Conservation (phyloP, 64 coral and sea anemone species). For the Montipora sp. region DNA sequence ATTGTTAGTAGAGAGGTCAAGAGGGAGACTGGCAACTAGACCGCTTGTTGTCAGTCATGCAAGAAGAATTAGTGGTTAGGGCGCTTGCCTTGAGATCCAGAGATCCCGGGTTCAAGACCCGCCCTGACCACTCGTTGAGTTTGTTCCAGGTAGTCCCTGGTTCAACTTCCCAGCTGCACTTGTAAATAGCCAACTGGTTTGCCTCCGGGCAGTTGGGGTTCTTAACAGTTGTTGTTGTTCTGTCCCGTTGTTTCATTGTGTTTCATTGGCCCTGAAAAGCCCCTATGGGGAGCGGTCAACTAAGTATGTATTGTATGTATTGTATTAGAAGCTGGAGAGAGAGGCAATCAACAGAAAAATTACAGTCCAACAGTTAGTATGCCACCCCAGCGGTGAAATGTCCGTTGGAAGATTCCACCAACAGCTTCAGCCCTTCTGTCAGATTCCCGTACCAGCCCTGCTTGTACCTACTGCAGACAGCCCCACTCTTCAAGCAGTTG, state of each 20-base stretch:
- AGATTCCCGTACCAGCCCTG: neutral
- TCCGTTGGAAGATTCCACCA: neutral
- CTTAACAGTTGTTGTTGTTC: no score
- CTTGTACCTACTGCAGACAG: conserved; percentile 38
- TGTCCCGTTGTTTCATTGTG: no score
- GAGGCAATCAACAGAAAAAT: neutral
- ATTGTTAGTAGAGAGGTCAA: neutral
- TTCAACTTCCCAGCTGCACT: no score
- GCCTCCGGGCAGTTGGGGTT: no score
- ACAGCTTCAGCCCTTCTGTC: neutral
- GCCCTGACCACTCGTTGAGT: no score
- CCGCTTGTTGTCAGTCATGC: neutral
- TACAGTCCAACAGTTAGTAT: neutral
- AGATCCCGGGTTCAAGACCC: no score
- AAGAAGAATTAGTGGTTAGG: neutral
- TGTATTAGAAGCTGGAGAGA: neutral
- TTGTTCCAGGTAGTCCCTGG: no score
- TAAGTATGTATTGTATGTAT: no score
- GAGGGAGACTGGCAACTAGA: neutral
- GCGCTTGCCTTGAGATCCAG: no score
- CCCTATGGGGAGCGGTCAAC: no score
- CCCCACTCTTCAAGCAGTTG: neutral
- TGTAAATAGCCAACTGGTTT: no score
- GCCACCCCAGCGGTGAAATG: neutral
- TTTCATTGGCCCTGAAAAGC: no score